Base-by-base conservation (phyloP, 2,888 invertebrate genomes). In the Cerceris rybyensis region DNA sequence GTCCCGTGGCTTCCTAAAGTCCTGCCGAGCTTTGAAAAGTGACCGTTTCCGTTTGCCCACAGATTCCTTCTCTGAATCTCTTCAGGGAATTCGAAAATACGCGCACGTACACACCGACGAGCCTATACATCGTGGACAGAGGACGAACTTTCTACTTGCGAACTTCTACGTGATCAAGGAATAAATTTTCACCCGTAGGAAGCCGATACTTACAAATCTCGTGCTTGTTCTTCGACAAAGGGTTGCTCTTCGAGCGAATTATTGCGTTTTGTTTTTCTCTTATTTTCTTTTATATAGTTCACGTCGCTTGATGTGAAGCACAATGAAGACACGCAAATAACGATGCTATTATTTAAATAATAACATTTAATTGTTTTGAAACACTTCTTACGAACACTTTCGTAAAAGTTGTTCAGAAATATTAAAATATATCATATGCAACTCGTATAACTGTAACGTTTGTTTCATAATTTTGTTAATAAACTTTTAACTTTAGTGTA, bases 41-140 rank as follows among this genome's bases (percentile, higher is more conserved):
- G 73, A 74, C 64, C 67, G 63, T 75, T 78, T 72, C 71, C 78
- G 64, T 46, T 61, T 60, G 63, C 16, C 72, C 63, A 50, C 80
- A 78, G 82, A 85, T 83, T 78, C 76, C 49, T 63, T 28, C 60
- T 28, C 54, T 68, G 49, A 73, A 70, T 64, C 57, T 59, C 66
- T 43, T 66, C 41, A 13, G 69, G 54, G 67, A 61, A 58, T 46
- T 73, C 63, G 55, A 60, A 52, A 73, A 76, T 49, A 70, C 64
- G 57, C 43, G 54, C 42, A 57, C 43, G 60, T 43, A 58, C 39
- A 67, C 50, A 59, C 50, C 59, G 49, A 55, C 60, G 50, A n/a
- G 63, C 70, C 39, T 70, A 13, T 57, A 11, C 13, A 39, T 13
- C 39, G 9, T n/a, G 46, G 54, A 59, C 42, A 76, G 65, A 43